phyloP scores from a whole-genome alignment of 2,113 vertebrate genomes.

The Picathartes gymnocephalus region DNA sequence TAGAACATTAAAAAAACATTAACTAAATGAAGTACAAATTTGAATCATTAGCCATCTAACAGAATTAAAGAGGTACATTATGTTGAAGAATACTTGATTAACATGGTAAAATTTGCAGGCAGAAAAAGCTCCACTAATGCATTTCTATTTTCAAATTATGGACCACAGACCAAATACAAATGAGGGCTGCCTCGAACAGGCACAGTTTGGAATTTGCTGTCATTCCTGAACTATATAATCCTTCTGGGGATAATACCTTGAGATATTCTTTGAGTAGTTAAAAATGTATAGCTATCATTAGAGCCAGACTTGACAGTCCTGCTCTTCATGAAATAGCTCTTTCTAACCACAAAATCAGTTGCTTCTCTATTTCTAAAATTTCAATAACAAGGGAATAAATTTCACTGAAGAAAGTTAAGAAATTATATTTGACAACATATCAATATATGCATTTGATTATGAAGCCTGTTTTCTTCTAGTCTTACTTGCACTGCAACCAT shows the following conservation, averaged over 20 bases:
- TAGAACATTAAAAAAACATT: background rate
- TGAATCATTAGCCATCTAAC: background rate
- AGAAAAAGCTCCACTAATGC: background rate
- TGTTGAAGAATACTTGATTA: background rate
- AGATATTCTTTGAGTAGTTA: slow-evolving; percentile 13
- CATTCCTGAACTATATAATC: background rate
- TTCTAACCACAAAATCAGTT: background rate
- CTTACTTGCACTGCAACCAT: background rate
- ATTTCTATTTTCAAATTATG: background rate
- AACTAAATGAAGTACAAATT: background rate
- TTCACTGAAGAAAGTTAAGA: background rate
- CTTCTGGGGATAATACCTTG: background rate
- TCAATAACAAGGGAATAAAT: background rate
- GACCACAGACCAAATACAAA: background rate
- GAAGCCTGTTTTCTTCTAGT: background rate
- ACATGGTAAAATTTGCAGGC: background rate
- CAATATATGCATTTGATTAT: background rate
- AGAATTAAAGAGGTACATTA: background rate
- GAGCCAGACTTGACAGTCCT: background rate
- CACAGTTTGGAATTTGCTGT: background rate
- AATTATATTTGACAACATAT: background rate
- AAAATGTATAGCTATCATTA: slow-evolving; percentile 32
- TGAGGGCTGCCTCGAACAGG: background rate
- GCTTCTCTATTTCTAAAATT: background rate
- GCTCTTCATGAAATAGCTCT: background rate